These are phyloP conservation scores for Delphinapterus leucas DNA, from an alignment of 2,113 vertebrate species.

Conservation along the genomic window DNA sequence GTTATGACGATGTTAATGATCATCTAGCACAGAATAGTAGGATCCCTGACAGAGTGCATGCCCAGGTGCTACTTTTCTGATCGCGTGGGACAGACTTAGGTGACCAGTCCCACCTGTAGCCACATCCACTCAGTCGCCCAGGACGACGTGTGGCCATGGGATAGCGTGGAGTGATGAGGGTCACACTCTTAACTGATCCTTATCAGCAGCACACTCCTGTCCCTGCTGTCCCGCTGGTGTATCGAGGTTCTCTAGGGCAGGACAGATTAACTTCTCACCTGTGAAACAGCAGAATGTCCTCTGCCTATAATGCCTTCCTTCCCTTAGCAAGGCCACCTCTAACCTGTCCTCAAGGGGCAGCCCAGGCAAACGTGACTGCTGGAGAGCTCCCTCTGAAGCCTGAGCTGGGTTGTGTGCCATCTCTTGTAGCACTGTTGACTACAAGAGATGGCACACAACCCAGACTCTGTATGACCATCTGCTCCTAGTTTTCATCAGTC, in stretches of 20 bases:
- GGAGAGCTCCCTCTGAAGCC: not conserved
- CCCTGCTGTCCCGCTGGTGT: not conserved
- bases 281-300: not conserved
- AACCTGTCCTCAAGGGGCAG: not conserved
- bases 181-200: not conserved
- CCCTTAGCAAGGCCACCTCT: not conserved
- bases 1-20: not conserved
- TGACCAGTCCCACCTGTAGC: not conserved
- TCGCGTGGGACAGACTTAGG: not conserved
- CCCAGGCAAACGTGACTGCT: not conserved
- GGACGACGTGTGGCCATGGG: not conserved
- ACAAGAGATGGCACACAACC: too few relatives aligned
- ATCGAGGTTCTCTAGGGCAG: not conserved
- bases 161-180: not conserved
- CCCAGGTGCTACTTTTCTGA: not conserved
- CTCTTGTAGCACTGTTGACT: not conserved
- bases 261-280: not conserved
- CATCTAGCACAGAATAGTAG: not conserved
- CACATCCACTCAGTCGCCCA: not conserved
- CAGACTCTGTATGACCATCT: not conserved
- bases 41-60: not conserved
- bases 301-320: not conserved
- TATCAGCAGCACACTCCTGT: not conserved
- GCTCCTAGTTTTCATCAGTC: not conserved
- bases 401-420: not conserved